Base-by-base conservation (phyloP, 2,888 invertebrate genomes). In the Agonum fuliginosum region DNA sequence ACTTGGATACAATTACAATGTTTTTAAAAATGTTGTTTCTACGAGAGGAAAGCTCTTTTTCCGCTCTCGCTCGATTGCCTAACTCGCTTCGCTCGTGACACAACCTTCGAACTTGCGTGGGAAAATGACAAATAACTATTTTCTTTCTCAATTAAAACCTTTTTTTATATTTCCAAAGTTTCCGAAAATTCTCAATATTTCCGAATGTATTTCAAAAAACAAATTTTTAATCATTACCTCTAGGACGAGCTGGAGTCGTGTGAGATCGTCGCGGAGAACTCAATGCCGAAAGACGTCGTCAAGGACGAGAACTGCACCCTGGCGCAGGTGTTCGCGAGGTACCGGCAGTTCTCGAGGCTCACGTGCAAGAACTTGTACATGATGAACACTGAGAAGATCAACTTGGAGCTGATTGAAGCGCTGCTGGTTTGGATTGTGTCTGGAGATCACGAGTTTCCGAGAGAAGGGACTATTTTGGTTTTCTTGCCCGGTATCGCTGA, bases 401-500 rank as follows among this genome's bases (percentile, higher is more conserved):
- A 95, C 85, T 89, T 92, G 27, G 95, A 95, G 77, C 86, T 95
- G 4, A 91, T 95, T 51, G 95, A 95, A 84, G 88, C 90, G 22
- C 89, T 93, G 8, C 84, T 95, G 10, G 88, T 88, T 48, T 94
- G 92, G 89, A 91, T 95, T 80, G 91, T 93, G 1, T 87, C 89
- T 70, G 94, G 93, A 0, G 88, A 92, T 12, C 94, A 95, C 84
- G 85, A 89, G 4, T 91, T 91, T 89, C 92, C 93, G 0, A 87
- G 86, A 83, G 88, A 89, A 82, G 95, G 95, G 75, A 92, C 95
- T n/a, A 93, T 95, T 78, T 86, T 95, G 78, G 90, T 95, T 76
- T 95, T 95, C 85, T 84, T 95, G 75, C 95, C 95, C 0, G 95
- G 95, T 0, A 90, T 95, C 62, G 92, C 91, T 0, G 95, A 95